Percentiles rank a stretch among this genome's conserved stretches.
phyloP scores from a whole-genome alignment of 2,888 invertebrate genomes.

The Iphiclides podalirius region DNA sequence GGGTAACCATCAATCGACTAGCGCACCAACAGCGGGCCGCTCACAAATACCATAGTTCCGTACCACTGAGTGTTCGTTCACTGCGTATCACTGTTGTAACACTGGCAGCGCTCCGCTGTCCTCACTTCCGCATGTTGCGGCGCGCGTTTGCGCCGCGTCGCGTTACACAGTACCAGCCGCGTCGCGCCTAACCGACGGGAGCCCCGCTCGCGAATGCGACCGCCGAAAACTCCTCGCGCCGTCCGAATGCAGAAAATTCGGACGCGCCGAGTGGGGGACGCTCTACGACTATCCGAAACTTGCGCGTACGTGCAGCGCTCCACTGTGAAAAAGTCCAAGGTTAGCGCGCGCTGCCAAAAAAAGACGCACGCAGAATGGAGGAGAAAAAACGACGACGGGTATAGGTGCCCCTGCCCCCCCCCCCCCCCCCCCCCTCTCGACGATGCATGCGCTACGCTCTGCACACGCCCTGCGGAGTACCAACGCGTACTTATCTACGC shows the following conservation, averaged over 20 bases:
- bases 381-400: slow-evolving; percentile 70
- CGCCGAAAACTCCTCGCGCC: slow-evolving; percentile 76
- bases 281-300: slow-evolving; percentile 77
- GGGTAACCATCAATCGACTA: slow-evolving; percentile 56
- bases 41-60: slow-evolving; percentile 73
- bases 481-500: slow-evolving; percentile 14
- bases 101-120: slow-evolving; percentile 54
- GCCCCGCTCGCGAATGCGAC: slow-evolving; percentile 73
- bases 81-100: slow-evolving; percentile 62
- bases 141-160: slow-evolving; percentile 51
- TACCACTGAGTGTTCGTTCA: slow-evolving; percentile 67
- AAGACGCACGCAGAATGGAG: slow-evolving; percentile 78
- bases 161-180: slow-evolving; percentile 49
- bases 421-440: slow-evolving; percentile 47
- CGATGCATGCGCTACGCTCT: slow-evolving; percentile 61
- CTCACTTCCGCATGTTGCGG: slow-evolving; percentile 77
- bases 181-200: slow-evolving; percentile 60
- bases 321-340: slow-evolving; percentile 79
- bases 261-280: slow-evolving; percentile 77
- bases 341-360: slow-evolving; percentile 79
- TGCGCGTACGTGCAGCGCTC: slow-evolving; percentile 77
- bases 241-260: slow-evolving; percentile 78
- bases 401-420: slow-evolving; percentile 63
- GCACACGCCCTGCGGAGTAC: slow-evolving; percentile 44
- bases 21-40: slow-evolving; percentile 56